Conservation (phyloP, 2,113 vertebrate genomes). For the Muntiacus reevesi region DNA sequence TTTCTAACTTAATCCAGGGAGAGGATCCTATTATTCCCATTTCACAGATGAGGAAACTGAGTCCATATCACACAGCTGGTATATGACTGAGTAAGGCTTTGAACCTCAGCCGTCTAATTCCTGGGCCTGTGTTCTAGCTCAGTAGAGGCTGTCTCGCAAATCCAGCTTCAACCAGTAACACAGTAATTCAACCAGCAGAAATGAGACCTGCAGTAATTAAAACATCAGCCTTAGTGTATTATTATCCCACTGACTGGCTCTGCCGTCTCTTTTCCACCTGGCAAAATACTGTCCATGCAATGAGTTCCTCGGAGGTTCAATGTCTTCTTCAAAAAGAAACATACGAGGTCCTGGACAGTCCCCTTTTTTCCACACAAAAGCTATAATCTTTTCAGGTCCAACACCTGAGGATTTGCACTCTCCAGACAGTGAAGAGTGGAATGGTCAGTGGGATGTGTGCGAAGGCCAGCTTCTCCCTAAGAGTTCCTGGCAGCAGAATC, state of each 20-base stretch:
- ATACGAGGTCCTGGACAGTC: fast-evolving
- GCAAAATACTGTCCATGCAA: neutral
- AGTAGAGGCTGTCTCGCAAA: fast-evolving
- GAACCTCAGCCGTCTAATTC: neutral
- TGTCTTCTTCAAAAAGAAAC: neutral
- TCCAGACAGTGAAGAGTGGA: neutral
- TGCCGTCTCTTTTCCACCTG: too few relatives aligned
- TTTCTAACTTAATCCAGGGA: neutral
- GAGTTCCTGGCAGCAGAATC: neutral
- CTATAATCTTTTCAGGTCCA: fast-evolving
- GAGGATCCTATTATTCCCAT: neutral
- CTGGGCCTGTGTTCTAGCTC: neutral
- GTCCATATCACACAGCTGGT: neutral
- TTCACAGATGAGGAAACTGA: neutral
- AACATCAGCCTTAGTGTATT: neutral
- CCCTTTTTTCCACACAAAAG: too few relatives aligned
- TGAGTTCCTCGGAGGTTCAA: neutral
- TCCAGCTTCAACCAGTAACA: neutral
- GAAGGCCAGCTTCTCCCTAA: neutral
- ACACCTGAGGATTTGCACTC: fast-evolving
- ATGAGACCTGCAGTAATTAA: neutral
- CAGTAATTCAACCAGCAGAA: fast-evolving
- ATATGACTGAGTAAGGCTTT: neutral
- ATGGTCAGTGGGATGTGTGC: fast-evolving
- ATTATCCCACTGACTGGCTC: neutral